Evolutionary conservation across 2,888 invertebrate genomes (phyloP).

Genomic region (Aleiodes alternator): DNA sequence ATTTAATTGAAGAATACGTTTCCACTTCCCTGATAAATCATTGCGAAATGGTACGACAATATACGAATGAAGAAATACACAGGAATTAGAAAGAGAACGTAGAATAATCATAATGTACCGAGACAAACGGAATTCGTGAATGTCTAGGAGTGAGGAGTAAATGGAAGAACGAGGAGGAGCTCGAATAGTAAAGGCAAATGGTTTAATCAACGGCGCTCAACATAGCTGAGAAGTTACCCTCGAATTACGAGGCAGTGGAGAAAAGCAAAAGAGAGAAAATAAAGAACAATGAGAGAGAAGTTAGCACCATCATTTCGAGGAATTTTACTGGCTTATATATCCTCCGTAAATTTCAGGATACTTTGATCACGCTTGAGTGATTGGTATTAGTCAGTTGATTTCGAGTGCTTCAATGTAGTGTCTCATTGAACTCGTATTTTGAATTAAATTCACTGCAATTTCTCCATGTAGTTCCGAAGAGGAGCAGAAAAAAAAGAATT

Average conservation of each 20-base stretch:
- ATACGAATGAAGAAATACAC: constrained; percentile 8
- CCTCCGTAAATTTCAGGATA: constrained; percentile 1
- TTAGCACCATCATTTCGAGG: constrained; percentile 20
- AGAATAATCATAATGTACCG: constrained; percentile 18
- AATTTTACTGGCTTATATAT: constrained; percentile 29
- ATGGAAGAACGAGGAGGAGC: constrained; percentile 13
- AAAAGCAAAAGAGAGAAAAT: neutral
- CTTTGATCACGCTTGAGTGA: constrained; percentile 14
- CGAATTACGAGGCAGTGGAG: constrained; percentile 13
- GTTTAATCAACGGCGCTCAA: constrained; percentile 35
- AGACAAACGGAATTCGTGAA: constrained; percentile 21
- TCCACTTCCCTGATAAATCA: no score
- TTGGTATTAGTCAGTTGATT: constrained; percentile 10
- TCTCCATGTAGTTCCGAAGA: no score
- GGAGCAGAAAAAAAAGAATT: neutral
- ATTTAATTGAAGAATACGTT: neutral
- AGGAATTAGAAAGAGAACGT: neutral
- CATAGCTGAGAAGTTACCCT: constrained; percentile 30
- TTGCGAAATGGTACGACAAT: no score
- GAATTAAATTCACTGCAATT: no score
- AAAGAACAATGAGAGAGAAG: constrained; percentile 7
- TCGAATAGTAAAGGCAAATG: constrained; percentile 22
- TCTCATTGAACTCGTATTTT: neutral
- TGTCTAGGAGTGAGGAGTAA: constrained; percentile 8
- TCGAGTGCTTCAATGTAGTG: neutral